Conservation (phyloP, 2,888 invertebrate species). For the Campoplex nolae region DNA sequence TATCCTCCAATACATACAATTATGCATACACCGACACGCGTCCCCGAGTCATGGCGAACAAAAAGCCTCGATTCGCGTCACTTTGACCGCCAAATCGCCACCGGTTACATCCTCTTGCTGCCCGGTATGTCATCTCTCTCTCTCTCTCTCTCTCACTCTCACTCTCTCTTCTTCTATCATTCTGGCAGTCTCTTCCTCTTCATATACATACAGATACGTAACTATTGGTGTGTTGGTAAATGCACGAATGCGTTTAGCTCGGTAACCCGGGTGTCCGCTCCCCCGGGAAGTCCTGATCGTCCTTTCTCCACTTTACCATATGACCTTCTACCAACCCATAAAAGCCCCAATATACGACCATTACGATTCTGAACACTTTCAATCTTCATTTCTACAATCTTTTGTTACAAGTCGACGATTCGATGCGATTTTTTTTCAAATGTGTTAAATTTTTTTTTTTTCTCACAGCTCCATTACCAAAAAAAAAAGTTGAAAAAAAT, state of each 20-base stretch:
- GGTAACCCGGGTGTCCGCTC: constrained; percentile 37
- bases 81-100: constrained; percentile 31
- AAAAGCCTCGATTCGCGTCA: constrained; percentile 29
- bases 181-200: not conserved
- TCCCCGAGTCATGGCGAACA: constrained; percentile 17
- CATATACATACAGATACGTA: not conserved
- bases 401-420: not conserved
- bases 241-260: constrained; percentile 56
- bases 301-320: constrained; percentile 26
- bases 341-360: not conserved
- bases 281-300: constrained; percentile 35
- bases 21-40: not conserved
- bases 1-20: constrained; percentile 30
- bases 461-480: not conserved
- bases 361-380: not conserved
- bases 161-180: not conserved
- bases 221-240: constrained; percentile 26
- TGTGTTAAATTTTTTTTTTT: not conserved
- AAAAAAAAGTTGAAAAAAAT: too few relatives aligned
- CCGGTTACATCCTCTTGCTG: constrained; percentile 33
- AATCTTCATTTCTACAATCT: not conserved
- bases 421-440: not conserved
- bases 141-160: not conserved
- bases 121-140: not conserved
- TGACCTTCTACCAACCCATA: not conserved